Evolutionary conservation across 2,888 invertebrate species (phyloP), one percentile per base, ranked within the genome.

Genomic region (Thera britannica): DNA sequence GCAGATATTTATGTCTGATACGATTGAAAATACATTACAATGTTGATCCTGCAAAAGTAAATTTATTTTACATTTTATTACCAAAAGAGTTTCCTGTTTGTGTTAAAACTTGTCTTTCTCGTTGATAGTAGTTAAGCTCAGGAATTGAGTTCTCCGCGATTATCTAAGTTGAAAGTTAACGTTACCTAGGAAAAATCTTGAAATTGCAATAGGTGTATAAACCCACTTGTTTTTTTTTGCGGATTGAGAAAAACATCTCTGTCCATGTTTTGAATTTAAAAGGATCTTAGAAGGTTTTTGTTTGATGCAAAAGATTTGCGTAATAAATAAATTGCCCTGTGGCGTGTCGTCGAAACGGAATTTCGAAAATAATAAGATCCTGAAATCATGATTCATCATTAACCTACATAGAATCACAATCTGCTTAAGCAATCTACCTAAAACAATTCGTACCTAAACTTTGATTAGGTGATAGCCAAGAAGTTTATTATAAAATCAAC

Each of bases 21-120:
- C 49, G 55, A 62, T 54, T 56, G 52, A 57, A 23, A 35, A 48
- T 46, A 54, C 48, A 63, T 59, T 62, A 49, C 54, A 58, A 55
- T 58, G 54, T 68, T 65, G 46, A 60, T 68, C 56, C 57, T 34
- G 12, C 38, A 11, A 11, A 58, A 56, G 68, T 60, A 48, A 52
- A 46, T 60, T 65, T 61, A 8, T 61, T 58, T 61, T 44, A 48
- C 61, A 52, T 58, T 65, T 68, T 58, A 65, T 68, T 55, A 41
- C 60, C 59, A 59, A 60, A 55, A 59, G 48, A 56, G 63, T 59
- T 57, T 57, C 46, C 51, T 64, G 51, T 68, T 68, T 61, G 60
- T 61, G 52, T 52, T 65, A 35, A 59, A 65, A 65, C 65, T 65
- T 62, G 48, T 44, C 48, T 57, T 59, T 55, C 54, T 36, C 49